Percentiles rank a stretch among this genome's conserved stretches.
Conservation (phyloP, 2,113 vertebrate species). For the Chaetodon trifascialis region DNA sequence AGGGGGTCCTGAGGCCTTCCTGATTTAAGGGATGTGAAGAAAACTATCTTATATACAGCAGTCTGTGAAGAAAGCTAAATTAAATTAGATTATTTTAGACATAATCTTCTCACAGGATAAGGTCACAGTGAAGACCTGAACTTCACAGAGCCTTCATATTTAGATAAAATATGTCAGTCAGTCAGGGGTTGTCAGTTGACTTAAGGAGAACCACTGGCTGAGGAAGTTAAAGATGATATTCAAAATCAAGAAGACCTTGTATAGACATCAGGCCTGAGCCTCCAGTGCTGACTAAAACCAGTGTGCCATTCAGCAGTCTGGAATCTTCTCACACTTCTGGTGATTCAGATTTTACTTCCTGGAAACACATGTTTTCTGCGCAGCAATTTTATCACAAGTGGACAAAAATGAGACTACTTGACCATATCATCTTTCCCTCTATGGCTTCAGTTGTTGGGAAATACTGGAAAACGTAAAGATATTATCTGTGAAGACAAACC, state of each 20-base stretch:
- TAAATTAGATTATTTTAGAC: too few species aligned
- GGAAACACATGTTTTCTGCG: slow-evolving; percentile 9
- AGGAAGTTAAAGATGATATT: neutral
- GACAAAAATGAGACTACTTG: neutral
- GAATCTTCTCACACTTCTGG: slow-evolving; percentile 12
- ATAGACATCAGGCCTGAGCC: neutral
- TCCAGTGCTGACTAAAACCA: slow-evolving; percentile 30
- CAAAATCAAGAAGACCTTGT: neutral
- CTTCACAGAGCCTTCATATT: too few species aligned
- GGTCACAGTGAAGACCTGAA: too few species aligned
- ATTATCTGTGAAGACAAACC: neutral
- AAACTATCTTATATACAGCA: too few species aligned
- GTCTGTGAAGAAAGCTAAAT: too few species aligned
- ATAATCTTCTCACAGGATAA: too few species aligned
- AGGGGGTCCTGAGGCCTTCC: too few species aligned
- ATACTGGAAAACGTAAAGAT: neutral
- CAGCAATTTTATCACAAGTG: neutral
- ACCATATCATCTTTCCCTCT: slow-evolving; percentile 2
- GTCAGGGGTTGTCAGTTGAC: too few species aligned
- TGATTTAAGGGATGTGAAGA: too few species aligned
- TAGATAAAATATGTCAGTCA: too few species aligned
- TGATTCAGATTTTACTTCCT: slow-evolving; percentile 41
- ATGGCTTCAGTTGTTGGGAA: slow-evolving; percentile 9
- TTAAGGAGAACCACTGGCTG: neutral
- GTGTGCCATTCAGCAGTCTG: slow-evolving; percentile 4